phyloP scores from a whole-genome alignment of 1,140 invertebrate species.

The Vanessa tameamea region DNA sequence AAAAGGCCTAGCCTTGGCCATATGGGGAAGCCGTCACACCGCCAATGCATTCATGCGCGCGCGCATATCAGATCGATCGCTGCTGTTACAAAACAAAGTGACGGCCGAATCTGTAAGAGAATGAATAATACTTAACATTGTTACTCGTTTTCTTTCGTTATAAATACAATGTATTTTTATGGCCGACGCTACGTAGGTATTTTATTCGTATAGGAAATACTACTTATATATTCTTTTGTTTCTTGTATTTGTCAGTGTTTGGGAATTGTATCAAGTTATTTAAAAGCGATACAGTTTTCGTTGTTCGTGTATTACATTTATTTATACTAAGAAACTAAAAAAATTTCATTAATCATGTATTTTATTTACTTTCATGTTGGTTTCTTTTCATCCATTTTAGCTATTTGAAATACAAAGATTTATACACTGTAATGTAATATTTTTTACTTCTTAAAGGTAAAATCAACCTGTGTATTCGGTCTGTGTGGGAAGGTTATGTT shows the following conservation, averaged over 20 bases:
- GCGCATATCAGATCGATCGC: conserved; percentile 71
- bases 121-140: conserved; percentile 42
- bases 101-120: conserved; percentile 58
- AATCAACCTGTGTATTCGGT: background rate
- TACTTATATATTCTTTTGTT: conserved; percentile 9
- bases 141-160: conserved; percentile 35
- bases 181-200: conserved; percentile 5
- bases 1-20: conserved; percentile 77
- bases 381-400: too few relatives aligned
- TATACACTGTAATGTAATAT: too few relatives aligned
- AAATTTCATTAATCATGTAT: too few relatives aligned
- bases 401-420: too few relatives aligned
- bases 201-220: conserved; percentile 20
- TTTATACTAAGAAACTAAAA: too few relatives aligned
- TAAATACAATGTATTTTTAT: conserved; percentile 32
- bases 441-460: background rate
- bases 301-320: too few relatives aligned
- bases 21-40: conserved; percentile 74
- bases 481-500: background rate
- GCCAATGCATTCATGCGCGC: conserved; percentile 77
- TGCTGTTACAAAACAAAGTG: conserved; percentile 66
- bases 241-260: background rate
- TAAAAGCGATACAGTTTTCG: too few relatives aligned
- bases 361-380: too few relatives aligned
- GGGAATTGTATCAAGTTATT: background rate